Evolutionary conservation across 2,797 vertebrate species (phyloP).

Genomic region (Dallia pectoralis): DNA sequence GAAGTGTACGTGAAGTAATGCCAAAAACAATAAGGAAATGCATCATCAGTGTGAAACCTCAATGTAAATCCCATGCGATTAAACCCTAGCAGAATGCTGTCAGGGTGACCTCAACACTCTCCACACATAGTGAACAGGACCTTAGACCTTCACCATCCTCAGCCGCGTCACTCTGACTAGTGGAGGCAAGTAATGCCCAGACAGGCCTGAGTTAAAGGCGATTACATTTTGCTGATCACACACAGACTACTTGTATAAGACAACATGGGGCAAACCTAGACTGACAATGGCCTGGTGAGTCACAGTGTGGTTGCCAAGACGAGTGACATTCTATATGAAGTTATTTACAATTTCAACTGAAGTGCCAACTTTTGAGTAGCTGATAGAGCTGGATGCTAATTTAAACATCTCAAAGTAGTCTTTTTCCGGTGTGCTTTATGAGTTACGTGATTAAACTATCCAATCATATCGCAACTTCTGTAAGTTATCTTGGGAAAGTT

Average conservation of each 20-base stretch:
- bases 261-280: slow-evolving; percentile 37
- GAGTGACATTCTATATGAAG: too few species aligned
- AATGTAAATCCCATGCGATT: background rate
- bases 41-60: background rate
- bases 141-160: background rate
- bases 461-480: too few species aligned
- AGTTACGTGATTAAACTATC: too few species aligned
- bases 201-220: slow-evolving; percentile 58
- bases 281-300: slow-evolving; percentile 17
- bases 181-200: background rate
- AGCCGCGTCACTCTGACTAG: background rate
- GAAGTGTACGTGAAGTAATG: background rate
- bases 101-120: background rate
- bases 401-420: too few species aligned
- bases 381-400: too few species aligned
- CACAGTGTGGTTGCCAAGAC: background rate
- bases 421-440: too few species aligned
- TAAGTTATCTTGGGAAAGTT: too few species aligned
- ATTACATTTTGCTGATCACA: slow-evolving; percentile 74
- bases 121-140: background rate
- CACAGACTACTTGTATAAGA: slow-evolving; percentile 64
- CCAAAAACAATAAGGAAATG: background rate
- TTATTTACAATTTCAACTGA: too few species aligned
- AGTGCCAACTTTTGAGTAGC: too few species aligned
- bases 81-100: background rate